Evolutionary conservation across 2,888 invertebrate genomes (phyloP).

Genomic region (Yponomeuta evonymella): DNA sequence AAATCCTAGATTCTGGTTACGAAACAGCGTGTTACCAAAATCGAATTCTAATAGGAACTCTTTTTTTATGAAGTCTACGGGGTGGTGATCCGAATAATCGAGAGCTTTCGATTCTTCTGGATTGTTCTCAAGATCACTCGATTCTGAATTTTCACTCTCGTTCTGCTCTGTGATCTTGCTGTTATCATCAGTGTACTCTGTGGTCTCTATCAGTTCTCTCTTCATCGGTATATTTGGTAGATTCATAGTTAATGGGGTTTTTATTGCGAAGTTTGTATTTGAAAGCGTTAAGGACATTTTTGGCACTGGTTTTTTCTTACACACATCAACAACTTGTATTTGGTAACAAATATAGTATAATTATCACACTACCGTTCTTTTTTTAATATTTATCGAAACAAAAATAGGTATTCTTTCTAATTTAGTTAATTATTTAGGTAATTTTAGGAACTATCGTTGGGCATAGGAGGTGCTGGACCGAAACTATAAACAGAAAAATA

Average conservation of each 20-base stretch:
- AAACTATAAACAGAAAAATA: slow-evolving; percentile 32
- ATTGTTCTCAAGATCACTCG: slow-evolving; percentile 63
- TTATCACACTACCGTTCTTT: slow-evolving; percentile 20
- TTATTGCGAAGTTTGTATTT: slow-evolving; percentile 56
- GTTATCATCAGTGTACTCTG: slow-evolving; percentile 33
- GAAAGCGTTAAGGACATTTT: slow-evolving; percentile 64
- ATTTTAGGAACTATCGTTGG: slow-evolving; percentile 77
- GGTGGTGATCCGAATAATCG: slow-evolving; percentile 62
- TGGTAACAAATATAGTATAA: slow-evolving; percentile 21
- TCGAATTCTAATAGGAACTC: slow-evolving; percentile 68
- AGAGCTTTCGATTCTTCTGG: slow-evolving; percentile 47
- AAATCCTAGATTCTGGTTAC: slow-evolving; percentile 57
- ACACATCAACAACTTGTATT: neutral
- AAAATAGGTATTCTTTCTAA: slow-evolving; percentile 68
- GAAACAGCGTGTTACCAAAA: slow-evolving; percentile 57
- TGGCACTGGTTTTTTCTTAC: slow-evolving; percentile 12
- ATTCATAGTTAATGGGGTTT: slow-evolving; percentile 59
- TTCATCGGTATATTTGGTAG: slow-evolving; percentile 67
- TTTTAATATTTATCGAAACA: slow-evolving; percentile 39
- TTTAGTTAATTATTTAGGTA: slow-evolving; percentile 65
- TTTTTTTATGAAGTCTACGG: slow-evolving; percentile 69
- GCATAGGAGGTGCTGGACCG: slow-evolving; percentile 67
- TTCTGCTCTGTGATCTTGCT: slow-evolving; percentile 47
- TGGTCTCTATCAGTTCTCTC: slow-evolving; percentile 60
- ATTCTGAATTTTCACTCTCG: slow-evolving; percentile 60